Evolutionary conservation across 2,797 vertebrate species (phyloP).

Genomic region (Hydrocynus forskahlii): DNA sequence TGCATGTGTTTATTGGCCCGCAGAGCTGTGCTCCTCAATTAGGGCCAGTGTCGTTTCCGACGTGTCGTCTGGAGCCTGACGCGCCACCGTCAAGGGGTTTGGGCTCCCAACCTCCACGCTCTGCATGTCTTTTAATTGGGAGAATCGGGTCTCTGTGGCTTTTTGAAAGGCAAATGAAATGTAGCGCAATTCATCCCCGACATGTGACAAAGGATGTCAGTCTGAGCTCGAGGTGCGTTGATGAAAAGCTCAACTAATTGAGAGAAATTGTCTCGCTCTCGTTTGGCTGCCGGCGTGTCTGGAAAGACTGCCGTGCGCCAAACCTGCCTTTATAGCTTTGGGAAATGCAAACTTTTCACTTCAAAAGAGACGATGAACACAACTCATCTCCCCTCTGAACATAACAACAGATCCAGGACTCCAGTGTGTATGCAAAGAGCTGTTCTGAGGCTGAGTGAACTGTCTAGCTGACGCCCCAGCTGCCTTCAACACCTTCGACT

Average conservation of each 20-base stretch:
- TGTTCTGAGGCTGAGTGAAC: no score
- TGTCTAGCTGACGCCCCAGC: no score
- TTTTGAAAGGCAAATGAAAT: not conserved
- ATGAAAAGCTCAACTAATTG: conserved; percentile 32
- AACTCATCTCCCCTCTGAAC: not conserved
- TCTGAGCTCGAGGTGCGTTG: not conserved
- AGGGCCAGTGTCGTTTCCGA: conserved; percentile 56
- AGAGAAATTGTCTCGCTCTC: conserved; percentile 8
- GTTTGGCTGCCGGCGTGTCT: not conserved
- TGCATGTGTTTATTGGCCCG: conserved; percentile 17
- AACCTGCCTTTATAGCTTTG: not conserved
- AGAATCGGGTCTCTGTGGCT: conserved; percentile 34
- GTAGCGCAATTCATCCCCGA: not conserved
- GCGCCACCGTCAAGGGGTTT: not conserved
- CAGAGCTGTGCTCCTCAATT: conserved; percentile 59
- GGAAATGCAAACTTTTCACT: not conserved
- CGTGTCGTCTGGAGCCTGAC: conserved; percentile 38
- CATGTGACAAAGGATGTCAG: conserved; percentile 9
- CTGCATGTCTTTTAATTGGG: conserved; percentile 15
- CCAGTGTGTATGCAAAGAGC: no score
- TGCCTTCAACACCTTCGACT: no score
- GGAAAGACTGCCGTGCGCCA: not conserved
- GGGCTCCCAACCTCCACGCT: not conserved
- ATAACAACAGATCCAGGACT: no score
- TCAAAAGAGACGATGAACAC: not conserved